Evolutionary conservation across 2,888 invertebrate genomes (phyloP).

Genomic region (Agrotis clavis): DNA sequence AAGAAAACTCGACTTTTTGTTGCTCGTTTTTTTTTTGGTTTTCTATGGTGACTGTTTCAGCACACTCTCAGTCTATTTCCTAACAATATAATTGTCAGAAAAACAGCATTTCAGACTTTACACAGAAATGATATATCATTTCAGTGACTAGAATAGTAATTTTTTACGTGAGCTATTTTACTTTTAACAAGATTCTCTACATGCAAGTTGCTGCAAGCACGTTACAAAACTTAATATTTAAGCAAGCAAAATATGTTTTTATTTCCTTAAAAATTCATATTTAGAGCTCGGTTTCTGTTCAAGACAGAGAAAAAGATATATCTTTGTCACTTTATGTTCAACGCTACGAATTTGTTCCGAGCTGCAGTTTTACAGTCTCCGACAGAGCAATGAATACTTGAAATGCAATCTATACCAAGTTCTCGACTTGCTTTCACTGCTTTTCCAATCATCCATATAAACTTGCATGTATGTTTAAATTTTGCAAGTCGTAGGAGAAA

Average conservation of each 20-base stretch:
- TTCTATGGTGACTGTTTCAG: too few relatives aligned
- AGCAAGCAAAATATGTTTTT: background rate
- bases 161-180: background rate
- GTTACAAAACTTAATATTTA: background rate
- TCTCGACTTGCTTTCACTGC: slow-evolving; percentile 42
- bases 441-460: slow-evolving; percentile 37
- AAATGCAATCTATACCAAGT: slow-evolving; percentile 55
- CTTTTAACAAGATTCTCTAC: slow-evolving; percentile 8
- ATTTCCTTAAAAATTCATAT: background rate
- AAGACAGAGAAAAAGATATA: slow-evolving; percentile 27
- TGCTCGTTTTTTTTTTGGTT: too few relatives aligned
- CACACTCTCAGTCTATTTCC: too few relatives aligned
- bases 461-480: slow-evolving; percentile 27
- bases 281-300: background rate
- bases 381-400: slow-evolving; percentile 56
- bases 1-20: too few relatives aligned
- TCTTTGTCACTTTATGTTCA: slow-evolving; percentile 42
- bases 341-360: slow-evolving; percentile 38
- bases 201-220: background rate
- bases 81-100: too few relatives aligned
- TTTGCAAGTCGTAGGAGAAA: slow-evolving; percentile 2
- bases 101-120: too few relatives aligned
- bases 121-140: too few relatives aligned
- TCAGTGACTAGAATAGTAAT: too few relatives aligned
- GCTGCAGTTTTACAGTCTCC: slow-evolving; percentile 42